Evolutionary conservation across 2,113 vertebrate species (phyloP).

Genomic region (Centropus unirufus): DNA sequence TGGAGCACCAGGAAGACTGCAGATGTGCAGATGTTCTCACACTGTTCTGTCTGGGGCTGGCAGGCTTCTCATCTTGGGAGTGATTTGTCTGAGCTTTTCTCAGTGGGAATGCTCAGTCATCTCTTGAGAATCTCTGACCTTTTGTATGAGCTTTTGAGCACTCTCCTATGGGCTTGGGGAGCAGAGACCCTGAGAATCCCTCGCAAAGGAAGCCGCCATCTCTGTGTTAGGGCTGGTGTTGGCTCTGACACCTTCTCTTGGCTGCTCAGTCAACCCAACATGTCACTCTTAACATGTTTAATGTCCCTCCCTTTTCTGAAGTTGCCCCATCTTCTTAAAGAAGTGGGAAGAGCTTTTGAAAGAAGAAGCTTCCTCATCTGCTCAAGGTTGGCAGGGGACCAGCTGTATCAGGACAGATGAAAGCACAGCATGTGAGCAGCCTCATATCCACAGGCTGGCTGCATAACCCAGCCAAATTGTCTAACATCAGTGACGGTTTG

Average conservation of each 20-base stretch:
- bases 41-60: not conserved
- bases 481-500: not conserved
- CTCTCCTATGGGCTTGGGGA: not conserved
- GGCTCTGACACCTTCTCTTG: not conserved
- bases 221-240: not conserved
- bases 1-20: not conserved
- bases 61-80: not conserved
- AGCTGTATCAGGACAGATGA: rapidly evolving
- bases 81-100: not conserved
- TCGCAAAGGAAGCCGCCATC: not conserved
- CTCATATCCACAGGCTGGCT: too few species aligned
- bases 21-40: not conserved
- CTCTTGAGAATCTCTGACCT: not conserved
- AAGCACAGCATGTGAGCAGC: not conserved
- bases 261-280: not conserved
- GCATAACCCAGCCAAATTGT: not conserved
- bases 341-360: not conserved
- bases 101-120: not conserved
- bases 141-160: not conserved
- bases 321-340: not conserved
- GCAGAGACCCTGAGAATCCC: not conserved
- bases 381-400: not conserved
- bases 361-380: not conserved
- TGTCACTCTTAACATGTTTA: not conserved
- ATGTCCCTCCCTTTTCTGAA: not conserved